Conservation (phyloP, 2,797 vertebrate genomes). For the Chiropotes sagulatus region DNA sequence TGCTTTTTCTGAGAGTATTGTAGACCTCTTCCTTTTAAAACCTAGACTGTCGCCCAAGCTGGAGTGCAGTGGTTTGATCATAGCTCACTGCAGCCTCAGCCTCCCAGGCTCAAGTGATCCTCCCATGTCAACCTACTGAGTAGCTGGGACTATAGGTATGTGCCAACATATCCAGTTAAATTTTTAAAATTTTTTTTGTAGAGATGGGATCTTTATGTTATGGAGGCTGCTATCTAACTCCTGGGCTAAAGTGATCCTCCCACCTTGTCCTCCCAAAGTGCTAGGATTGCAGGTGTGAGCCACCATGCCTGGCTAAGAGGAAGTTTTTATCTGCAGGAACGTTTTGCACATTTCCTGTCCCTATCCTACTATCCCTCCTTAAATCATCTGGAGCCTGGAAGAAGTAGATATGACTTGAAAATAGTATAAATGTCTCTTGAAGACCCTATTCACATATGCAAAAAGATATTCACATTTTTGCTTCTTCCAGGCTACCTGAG, state of each 20-base stretch:
- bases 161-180: background rate
- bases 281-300: background rate
- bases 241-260: background rate
- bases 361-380: background rate
- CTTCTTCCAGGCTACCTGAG: constrained; percentile 58
- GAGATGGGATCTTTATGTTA: background rate
- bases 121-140: background rate
- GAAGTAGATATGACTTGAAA: constrained; percentile 46
- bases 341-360: background rate
- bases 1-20: constrained; percentile 24
- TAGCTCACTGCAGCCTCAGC: background rate
- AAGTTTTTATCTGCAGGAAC: background rate
- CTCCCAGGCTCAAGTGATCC: background rate
- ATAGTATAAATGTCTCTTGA: constrained; percentile 45
- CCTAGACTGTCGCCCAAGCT: background rate
- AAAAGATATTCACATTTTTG: constrained; percentile 68
- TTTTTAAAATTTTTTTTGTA: background rate
- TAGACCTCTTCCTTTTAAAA: constrained; percentile 13
- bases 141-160: background rate
- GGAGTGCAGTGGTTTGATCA: background rate
- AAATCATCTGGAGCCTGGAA: constrained; percentile 29
- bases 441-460: constrained; percentile 43
- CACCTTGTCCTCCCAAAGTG: background rate
- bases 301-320: background rate
- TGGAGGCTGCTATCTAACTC: background rate